Base-by-base conservation (phyloP, 2,888 invertebrate genomes). In the Lottia scabra region DNA sequence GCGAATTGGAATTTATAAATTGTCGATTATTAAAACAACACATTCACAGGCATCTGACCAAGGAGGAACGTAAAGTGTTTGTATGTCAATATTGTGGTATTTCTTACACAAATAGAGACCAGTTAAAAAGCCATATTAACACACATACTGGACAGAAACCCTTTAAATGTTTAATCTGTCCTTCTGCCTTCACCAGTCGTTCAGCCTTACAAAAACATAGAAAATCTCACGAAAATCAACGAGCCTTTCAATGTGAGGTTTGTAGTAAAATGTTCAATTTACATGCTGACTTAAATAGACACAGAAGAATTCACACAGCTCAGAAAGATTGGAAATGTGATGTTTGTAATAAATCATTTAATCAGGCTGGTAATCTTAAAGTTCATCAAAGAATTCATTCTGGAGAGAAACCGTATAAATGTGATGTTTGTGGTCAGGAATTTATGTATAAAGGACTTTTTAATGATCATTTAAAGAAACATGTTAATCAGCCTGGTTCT, bases 131-230 rank as follows among this genome's bases (percentile, higher is more conserved):
- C 3, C 65, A 56, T 13, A 12, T 56, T 5, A 65, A 19, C 10
- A 19, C 26, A 67, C 76, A 70, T 75, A 77, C 72, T 78, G 77
- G 78, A n/a, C 26, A 26, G 15, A 19, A 62, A n/a, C 27, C 65
- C 2, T 30, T 63, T 19, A 45, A 43, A 46, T 62, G 71, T 13
- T 45, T 46, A n/a, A 63, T 62, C 2, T 65, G 67, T 15, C 43
- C 63, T 63, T 38, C 48, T 26, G 63, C 63, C 27, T 62, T 66
- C 13, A 26, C 30, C 15, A 45, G 30, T 27, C 63, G 45, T 12
- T 27, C n/a, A 3, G 65, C 30, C 23, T 27, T 65, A 27, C n/a
- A 27, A 27, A 43, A n/a, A 26, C 65, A 65, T 65, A 30, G 10
- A 8, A 30, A 43, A 27, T n/a, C n/a, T 30, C 65, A 65, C 27